Percentiles rank a stretch among this genome's conserved stretches.
Evolutionary conservation across 2,888 invertebrate genomes (phyloP).

Genomic region (Gymnoscelis rufifasciata): DNA sequence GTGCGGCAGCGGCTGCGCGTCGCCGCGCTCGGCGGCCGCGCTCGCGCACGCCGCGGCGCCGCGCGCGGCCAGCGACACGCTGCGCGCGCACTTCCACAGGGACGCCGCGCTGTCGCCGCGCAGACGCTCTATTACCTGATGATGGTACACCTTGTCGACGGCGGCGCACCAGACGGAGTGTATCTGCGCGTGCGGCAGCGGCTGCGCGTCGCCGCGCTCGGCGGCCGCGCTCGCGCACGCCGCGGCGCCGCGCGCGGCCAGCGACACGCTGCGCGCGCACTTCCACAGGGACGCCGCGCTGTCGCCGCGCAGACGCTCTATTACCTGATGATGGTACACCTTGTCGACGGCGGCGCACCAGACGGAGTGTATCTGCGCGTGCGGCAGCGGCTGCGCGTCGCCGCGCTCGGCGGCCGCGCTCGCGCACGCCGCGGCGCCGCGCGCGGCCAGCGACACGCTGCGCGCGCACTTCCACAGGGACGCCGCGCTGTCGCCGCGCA

Average conservation of each 20-base stretch:
- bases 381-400: constrained; percentile 59
- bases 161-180: too few relatives aligned
- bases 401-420: constrained; percentile 65
- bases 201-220: too few relatives aligned
- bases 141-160: neutral
- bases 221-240: too few relatives aligned
- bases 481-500: too few relatives aligned
- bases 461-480: constrained; percentile 51
- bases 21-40: constrained; percentile 60
- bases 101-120: constrained; percentile 47
- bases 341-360: constrained; percentile 82
- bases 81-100: constrained; percentile 51
- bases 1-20: constrained; percentile 58
- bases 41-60: constrained; percentile 59
- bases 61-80: constrained; percentile 52
- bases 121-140: constrained; percentile 59
- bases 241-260: too few relatives aligned
- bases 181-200: too few relatives aligned
- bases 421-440: too few relatives aligned
- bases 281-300: too few relatives aligned
- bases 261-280: too few relatives aligned
- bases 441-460: too few relatives aligned
- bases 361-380: constrained; percentile 50
- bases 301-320: too few relatives aligned
- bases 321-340: constrained; percentile 65